These are phyloP conservation scores for Archips crataeganus DNA, from an alignment of 2,888 invertebrate genomes.

Conservation along the genomic window DNA sequence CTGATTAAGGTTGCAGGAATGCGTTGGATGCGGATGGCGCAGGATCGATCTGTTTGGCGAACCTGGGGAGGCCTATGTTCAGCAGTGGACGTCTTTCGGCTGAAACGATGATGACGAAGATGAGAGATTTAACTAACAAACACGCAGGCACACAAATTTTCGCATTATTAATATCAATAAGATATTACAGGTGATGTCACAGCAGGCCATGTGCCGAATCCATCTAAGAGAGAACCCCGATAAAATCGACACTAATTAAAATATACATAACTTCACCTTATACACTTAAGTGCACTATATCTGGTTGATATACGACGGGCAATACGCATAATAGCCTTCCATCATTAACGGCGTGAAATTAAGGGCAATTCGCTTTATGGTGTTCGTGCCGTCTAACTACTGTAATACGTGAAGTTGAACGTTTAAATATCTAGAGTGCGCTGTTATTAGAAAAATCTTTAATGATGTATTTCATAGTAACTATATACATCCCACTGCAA, in stretches of 20 bases:
- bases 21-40: no score
- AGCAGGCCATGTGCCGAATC: neutral
- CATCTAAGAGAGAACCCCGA: neutral
- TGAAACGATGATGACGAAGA: no score
- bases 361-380: constrained; percentile 68
- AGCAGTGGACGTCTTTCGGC: no score
- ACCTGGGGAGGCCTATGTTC: no score
- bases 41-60: no score
- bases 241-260: constrained; percentile 17
- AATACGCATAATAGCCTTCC: constrained; percentile 52
- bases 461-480: no score
- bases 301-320: constrained; percentile 36
- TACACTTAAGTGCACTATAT: constrained; percentile 28
- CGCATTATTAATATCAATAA: no score
- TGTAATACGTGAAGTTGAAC: constrained; percentile 51
- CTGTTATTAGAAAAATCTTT: neutral
- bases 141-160: no score
- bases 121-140: no score
- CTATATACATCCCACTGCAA: no score
- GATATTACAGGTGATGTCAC: neutral
- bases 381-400: constrained; percentile 54
- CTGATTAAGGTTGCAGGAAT: no score
- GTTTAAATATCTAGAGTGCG: constrained; percentile 11
- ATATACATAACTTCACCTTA: constrained; percentile 17
- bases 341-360: constrained; percentile 62